Evolutionary conservation across 1,140 invertebrate genomes (phyloP), one percentile per base, ranked within the genome.

Genomic region (Neomicropteryx cornuta): DNA sequence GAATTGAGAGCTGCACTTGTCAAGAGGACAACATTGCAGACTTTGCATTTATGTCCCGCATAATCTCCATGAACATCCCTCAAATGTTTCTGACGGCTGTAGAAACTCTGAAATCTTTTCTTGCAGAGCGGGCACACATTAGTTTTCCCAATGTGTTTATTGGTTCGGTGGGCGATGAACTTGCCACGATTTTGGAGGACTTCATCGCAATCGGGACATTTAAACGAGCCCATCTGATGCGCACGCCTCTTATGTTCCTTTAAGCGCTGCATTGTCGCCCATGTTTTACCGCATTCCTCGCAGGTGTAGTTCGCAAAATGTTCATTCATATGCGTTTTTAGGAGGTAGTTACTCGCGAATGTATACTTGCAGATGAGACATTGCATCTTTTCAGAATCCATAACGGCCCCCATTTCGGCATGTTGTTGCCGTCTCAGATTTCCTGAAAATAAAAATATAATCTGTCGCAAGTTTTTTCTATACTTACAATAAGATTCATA

Each of bases 161-260:
- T 16, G 18, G 13, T 46, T 69, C 10, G 63, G 63, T 3, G 58
- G 51, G 58, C 60, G 65, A 28, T 59, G 56, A 2, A 65, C 49
- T 14, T 66, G 68, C 1, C 72, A 38, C 18, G 65, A 46, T 10
- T 66, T 2, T 62, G 53, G 49, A 71, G 83, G 1, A 75, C 70
- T 46, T 87, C 87, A 10, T 66, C 68, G 51, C 87, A 91, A n/a
- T 79, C 70, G 33, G 82, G 78, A 52, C 87, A 91, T 38, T 81
- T 73, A 51, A 86, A 87, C 17, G 17, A 51, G 1, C 60, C 60
- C 2, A 46, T 49, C 40, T 65, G 59, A 11, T 80, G 77, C 5
- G n/a, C n/a, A 4, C 72, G 70, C 45, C 73, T 71, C 2, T 70
- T 54, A 36, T 75, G 73, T 10, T 60, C 65, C 17, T 72, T 64